A percentile compares a stretch with the other conserved stretches of the same genome.
phyloP scores from a whole-genome alignment of 1,140 invertebrate species.

The Cyphomyrmex costatus region DNA sequence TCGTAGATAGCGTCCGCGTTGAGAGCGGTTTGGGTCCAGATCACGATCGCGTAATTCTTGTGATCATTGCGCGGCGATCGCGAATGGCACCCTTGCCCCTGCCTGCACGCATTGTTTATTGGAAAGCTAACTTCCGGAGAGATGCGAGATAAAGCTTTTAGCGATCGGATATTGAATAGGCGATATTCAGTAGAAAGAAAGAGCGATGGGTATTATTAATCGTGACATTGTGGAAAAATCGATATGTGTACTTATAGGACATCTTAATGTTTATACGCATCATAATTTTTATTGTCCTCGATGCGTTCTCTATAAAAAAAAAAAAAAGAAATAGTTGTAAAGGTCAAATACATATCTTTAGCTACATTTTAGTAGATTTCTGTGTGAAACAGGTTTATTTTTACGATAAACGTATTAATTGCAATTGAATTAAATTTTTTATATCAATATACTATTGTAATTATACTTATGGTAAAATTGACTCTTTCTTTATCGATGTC shows the following conservation, averaged over 20 bases:
- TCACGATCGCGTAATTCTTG: conserved; percentile 72
- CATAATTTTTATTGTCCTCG: neutral
- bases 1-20: conserved; percentile 73
- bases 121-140: conserved; percentile 66
- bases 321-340: neutral
- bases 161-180: neutral
- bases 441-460: neutral
- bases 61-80: conserved; percentile 66
- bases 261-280: neutral
- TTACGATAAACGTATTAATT: neutral
- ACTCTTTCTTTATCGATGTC: neutral
- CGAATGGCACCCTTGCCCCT: conserved; percentile 56
- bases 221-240: neutral
- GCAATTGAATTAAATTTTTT: neutral
- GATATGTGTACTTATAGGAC: neutral
- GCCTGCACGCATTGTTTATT: conserved; percentile 64
- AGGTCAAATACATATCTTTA: neutral
- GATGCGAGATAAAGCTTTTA: conserved; percentile 43
- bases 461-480: neutral
- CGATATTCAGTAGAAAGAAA: neutral
- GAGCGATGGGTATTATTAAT: conserved; percentile 4
- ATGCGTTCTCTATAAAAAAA: neutral
- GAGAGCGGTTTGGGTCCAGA: conserved; percentile 52
- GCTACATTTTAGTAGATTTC: neutral
- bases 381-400: neutral